phyloP scores from a whole-genome alignment of 2,888 invertebrate species.

The Oxytorus armatus region DNA sequence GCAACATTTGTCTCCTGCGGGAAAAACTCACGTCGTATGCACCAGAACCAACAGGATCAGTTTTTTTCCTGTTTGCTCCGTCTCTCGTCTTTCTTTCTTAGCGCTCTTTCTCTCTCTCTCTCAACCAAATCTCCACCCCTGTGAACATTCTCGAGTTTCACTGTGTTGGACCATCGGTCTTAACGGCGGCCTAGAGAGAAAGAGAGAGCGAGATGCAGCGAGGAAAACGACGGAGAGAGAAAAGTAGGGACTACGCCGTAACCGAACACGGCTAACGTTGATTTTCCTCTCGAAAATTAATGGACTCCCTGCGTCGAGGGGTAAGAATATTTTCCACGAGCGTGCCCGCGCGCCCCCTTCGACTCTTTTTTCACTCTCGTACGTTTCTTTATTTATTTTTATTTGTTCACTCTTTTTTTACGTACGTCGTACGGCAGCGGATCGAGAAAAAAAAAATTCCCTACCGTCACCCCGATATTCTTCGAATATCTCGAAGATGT shows the following conservation, averaged over 20 bases:
- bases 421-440: slow-evolving; percentile 29
- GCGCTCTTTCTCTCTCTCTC: slow-evolving; percentile 54
- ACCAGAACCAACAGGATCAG: slow-evolving; percentile 25
- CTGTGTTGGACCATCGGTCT: slow-evolving; percentile 62
- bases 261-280: slow-evolving; percentile 75
- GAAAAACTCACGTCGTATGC: slow-evolving; percentile 23
- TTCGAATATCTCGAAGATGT: slow-evolving; percentile 30
- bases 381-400: slow-evolving; percentile 16
- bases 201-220: not conserved
- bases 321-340: slow-evolving; percentile 63
- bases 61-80: slow-evolving; percentile 34
- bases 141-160: slow-evolving; percentile 75
- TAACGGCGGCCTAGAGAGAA: slow-evolving; percentile 10
- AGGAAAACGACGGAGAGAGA: slow-evolving; percentile 37
- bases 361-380: slow-evolving; percentile 47
- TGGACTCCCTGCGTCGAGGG: slow-evolving; percentile 70
- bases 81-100: slow-evolving; percentile 37
- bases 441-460: slow-evolving; percentile 15
- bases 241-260: slow-evolving; percentile 70
- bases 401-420: slow-evolving; percentile 24
- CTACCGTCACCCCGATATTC: slow-evolving; percentile 41
- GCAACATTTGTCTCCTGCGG: slow-evolving; percentile 58
- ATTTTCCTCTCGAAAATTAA: slow-evolving; percentile 78
- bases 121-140: slow-evolving; percentile 50
- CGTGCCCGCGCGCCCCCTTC: slow-evolving; percentile 37